Conservation (phyloP, 2,113 vertebrate species). For the Esox niger region DNA sequence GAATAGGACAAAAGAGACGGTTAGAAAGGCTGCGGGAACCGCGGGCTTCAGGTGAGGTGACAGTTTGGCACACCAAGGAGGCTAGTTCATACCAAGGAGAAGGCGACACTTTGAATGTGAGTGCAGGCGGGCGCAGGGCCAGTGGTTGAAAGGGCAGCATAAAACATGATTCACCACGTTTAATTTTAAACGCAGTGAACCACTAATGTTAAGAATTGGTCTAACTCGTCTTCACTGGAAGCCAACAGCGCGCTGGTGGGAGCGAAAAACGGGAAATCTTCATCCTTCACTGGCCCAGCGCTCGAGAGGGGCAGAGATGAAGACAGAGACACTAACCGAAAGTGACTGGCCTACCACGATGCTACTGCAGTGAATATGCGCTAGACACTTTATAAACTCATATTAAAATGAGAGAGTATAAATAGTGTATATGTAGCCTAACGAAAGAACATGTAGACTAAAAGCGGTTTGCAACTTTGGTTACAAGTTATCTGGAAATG, state of each 20-base stretch:
- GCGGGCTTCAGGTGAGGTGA: conserved; percentile 10
- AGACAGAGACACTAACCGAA: conserved; percentile 57
- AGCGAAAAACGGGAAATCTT: conserved; percentile 39
- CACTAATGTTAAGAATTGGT: conserved; percentile 17
- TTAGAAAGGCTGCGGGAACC: background rate
- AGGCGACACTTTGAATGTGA: background rate
- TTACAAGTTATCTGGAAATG: conserved; percentile 41
- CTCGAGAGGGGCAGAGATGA: conserved; percentile 6
- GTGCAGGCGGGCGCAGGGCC: background rate
- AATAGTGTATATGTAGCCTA: conserved; percentile 19
- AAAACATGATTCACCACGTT: conserved; percentile 11
- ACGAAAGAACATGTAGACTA: conserved; percentile 51
- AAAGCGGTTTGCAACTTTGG: no score
- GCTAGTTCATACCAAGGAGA: conserved; percentile 16
- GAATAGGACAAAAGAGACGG: conserved; percentile 36
- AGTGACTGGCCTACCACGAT: conserved; percentile 59
- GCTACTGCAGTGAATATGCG: conserved; percentile 13
- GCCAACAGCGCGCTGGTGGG: conserved; percentile 9
- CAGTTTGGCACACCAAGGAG: background rate
- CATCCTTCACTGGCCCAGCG: conserved; percentile 61
- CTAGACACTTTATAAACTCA: conserved; percentile 25
- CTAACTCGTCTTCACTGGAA: conserved; percentile 40
- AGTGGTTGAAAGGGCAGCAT: background rate
- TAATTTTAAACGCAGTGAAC: background rate
- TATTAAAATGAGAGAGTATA: conserved; percentile 15